A percentile compares a stretch with the other conserved stretches of the same genome.
phyloP scores from a whole-genome alignment of 2,113 vertebrate genomes.

The Aleadryas rufinucha region DNA sequence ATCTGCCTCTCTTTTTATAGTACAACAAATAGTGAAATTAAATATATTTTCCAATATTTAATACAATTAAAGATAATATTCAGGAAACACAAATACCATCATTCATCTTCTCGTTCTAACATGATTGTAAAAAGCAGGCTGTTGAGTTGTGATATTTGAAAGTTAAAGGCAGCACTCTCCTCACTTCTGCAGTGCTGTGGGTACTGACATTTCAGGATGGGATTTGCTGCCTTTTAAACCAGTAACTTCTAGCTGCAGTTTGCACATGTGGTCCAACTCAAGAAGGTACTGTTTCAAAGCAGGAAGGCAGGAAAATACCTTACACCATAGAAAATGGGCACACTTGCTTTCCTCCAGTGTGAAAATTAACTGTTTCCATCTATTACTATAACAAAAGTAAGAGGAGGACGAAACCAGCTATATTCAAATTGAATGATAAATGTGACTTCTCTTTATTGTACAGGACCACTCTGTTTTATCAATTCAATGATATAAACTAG shows the following conservation, averaged over 20 bases:
- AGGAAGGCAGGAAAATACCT: background rate
- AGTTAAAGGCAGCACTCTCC: background rate
- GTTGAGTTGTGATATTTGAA: background rate
- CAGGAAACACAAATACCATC: background rate
- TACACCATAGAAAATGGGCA: background rate
- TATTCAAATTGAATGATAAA: background rate
- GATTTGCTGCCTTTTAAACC: background rate
- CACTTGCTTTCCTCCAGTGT: background rate
- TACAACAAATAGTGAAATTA: background rate
- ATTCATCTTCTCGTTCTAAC: background rate
- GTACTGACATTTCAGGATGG: background rate
- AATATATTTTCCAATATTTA: background rate
- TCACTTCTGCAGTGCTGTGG: background rate
- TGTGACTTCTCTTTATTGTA: background rate
- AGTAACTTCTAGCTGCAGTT: background rate
- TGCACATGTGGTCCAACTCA: background rate
- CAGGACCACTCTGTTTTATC: background rate
- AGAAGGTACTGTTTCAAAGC: background rate
- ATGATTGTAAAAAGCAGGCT: background rate
- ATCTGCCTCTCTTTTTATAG: background rate
- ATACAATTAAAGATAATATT: background rate
- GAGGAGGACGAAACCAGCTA: background rate
- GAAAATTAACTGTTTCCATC: background rate
- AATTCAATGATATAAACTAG: background rate
- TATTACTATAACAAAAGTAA: background rate